Conservation (phyloP, 2,113 vertebrate genomes). For the Rhineura floridana region DNA sequence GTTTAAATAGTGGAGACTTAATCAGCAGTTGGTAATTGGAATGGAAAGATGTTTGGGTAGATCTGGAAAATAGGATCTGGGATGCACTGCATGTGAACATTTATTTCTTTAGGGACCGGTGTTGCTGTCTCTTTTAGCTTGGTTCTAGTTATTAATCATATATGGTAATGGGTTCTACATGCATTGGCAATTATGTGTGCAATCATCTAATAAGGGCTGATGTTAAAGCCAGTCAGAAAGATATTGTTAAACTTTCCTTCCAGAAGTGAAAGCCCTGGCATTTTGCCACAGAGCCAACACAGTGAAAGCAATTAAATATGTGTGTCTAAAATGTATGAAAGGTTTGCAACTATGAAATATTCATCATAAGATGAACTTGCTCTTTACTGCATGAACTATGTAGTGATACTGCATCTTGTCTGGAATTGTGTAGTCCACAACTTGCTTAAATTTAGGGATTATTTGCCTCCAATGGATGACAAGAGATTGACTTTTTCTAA, state of each 20-base stretch:
- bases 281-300: neutral
- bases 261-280: neutral
- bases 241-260: neutral
- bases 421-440: neutral
- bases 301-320: neutral
- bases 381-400: fast-evolving
- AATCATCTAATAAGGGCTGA: neutral
- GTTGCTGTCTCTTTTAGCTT: neutral
- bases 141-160: neutral
- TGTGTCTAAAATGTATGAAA: fast-evolving
- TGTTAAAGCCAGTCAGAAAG: neutral
- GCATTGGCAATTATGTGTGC: neutral
- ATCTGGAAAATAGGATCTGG: neutral
- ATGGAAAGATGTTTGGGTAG: neutral
- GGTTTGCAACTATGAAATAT: neutral
- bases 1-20: neutral
- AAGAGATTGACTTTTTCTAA: neutral
- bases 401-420: neutral
- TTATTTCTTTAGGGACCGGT: neutral
- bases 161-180: neutral
- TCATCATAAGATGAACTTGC: neutral
- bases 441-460: neutral
- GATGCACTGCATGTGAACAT: neutral
- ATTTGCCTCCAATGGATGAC: neutral
- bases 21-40: neutral